These are phyloP conservation scores for Gobiocypris rarus DNA, from an alignment of 2,113 vertebrate species.

Conservation along the genomic window DNA sequence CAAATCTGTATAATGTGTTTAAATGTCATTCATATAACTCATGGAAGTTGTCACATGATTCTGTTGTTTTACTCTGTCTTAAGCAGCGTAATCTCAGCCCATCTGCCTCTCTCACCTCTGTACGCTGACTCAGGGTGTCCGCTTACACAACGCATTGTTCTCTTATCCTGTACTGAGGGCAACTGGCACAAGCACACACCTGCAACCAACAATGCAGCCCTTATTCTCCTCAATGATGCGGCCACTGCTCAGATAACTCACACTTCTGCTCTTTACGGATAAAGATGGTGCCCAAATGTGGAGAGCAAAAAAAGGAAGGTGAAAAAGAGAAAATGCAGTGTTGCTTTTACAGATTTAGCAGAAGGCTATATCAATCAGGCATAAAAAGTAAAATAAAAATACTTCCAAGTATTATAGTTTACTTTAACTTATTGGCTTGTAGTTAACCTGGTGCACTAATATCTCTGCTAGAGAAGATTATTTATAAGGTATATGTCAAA, in stretches of 20 bases:
- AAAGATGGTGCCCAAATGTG: neutral
- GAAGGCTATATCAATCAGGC: neutral
- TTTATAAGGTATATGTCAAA: neutral
- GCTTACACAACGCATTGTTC: conserved; percentile 62
- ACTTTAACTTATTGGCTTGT: neutral
- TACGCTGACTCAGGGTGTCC: conserved; percentile 69
- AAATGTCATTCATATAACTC: too few relatives aligned
- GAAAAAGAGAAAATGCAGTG: neutral
- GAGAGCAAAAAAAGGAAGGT: neutral
- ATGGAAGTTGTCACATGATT: neutral
- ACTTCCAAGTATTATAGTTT: neutral
- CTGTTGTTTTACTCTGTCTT: conserved; percentile 19
- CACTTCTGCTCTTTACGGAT: conserved; percentile 29
- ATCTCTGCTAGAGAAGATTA: neutral
- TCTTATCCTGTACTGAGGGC: conserved; percentile 64
- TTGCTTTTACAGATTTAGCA: neutral
- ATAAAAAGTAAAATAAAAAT: too few relatives aligned
- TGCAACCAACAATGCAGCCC: conserved; percentile 60
- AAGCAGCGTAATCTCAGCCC: conserved; percentile 60
- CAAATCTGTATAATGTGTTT: neutral
- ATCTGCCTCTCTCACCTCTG: conserved; percentile 68
- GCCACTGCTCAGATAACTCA: conserved; percentile 45
- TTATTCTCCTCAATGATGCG: conserved; percentile 51
- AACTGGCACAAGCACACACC: conserved; percentile 68
- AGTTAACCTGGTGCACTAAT: neutral